These are phyloP conservation scores for Anoncus sp. DNA, from an alignment of 2,888 invertebrate genomes.

Conservation along the genomic window DNA sequence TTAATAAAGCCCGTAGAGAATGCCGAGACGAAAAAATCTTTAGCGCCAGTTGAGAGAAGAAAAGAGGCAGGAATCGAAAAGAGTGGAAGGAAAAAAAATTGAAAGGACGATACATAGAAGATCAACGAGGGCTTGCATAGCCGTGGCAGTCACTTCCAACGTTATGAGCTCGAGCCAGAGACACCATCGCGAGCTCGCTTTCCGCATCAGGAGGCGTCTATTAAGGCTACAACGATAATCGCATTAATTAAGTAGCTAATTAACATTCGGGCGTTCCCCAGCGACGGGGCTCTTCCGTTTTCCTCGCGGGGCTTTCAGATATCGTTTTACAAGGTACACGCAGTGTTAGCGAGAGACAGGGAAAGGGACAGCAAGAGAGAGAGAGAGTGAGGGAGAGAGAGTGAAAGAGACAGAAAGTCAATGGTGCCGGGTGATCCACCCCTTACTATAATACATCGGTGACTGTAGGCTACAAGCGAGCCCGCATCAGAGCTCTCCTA, in stretches of 20 bases:
- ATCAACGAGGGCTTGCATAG: conserved; percentile 13
- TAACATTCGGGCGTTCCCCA: conserved; percentile 72
- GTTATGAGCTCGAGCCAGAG: conserved; percentile 17
- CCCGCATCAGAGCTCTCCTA: conserved; percentile 17
- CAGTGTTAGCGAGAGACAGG: conserved; percentile 19
- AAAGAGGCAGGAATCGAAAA: background rate
- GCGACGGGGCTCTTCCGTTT: conserved; percentile 48
- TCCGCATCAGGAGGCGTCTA: conserved; percentile 6
- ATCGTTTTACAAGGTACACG: conserved; percentile 72
- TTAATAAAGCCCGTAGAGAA: conserved; percentile 45
- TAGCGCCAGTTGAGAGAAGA: background rate
- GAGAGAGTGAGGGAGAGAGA: background rate
- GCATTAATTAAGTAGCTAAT: conserved; percentile 81
- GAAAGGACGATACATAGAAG: conserved; percentile 26
- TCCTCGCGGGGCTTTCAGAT: conserved; percentile 61
- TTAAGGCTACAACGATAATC: conserved; percentile 70
- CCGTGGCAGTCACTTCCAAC: conserved; percentile 12
- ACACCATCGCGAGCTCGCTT: conserved; percentile 17
- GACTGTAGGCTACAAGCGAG: conserved; percentile 9
- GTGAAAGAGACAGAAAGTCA: background rate
- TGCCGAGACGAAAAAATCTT: background rate
- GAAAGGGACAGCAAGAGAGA: background rate
- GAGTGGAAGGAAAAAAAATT: conserved; percentile 28
- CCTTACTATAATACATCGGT: background rate
- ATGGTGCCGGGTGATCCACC: conserved; percentile 42